These are phyloP conservation scores for Macrosteles quadrilineatus DNA, from an alignment of 1,140 invertebrate genomes.

Conservation along the genomic window DNA sequence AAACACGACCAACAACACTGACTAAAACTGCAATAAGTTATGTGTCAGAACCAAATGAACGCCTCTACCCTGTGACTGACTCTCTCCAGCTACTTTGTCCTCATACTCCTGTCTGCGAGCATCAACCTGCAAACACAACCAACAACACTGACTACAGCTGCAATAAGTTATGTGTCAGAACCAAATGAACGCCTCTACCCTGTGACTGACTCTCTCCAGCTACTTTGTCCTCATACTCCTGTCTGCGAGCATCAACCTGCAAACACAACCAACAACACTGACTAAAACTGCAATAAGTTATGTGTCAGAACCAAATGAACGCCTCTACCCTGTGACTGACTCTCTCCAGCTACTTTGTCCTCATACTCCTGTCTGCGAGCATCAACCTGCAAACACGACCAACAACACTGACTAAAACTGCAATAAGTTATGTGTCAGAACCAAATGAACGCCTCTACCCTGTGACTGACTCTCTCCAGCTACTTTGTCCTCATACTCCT, in stretches of 20 bases:
- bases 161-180: constrained; percentile 82
- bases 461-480: constrained; percentile 82
- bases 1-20: too few relatives aligned
- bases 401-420: too few relatives aligned
- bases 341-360: constrained; percentile 69
- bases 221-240: constrained; percentile 46
- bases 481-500: constrained; percentile 46
- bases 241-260: constrained; percentile 39
- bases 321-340: constrained; percentile 81
- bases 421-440: too few relatives aligned
- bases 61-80: constrained; percentile 81
- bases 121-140: constrained; percentile 45
- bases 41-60: constrained; percentile 91
- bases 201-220: constrained; percentile 82
- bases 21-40: too few relatives aligned
- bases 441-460: constrained; percentile 87
- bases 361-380: background rate
- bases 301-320: constrained; percentile 91
- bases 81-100: constrained; percentile 69
- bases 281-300: too few relatives aligned
- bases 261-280: too few relatives aligned
- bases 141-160: constrained; percentile 81
- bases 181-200: constrained; percentile 87
- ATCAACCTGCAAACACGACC: constrained; percentile 45
- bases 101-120: background rate